A percentile compares a stretch with the other conserved stretches of the same genome.
Evolutionary conservation across 2,888 invertebrate species (phyloP).

Genomic region (Metallyticus violacea): DNA sequence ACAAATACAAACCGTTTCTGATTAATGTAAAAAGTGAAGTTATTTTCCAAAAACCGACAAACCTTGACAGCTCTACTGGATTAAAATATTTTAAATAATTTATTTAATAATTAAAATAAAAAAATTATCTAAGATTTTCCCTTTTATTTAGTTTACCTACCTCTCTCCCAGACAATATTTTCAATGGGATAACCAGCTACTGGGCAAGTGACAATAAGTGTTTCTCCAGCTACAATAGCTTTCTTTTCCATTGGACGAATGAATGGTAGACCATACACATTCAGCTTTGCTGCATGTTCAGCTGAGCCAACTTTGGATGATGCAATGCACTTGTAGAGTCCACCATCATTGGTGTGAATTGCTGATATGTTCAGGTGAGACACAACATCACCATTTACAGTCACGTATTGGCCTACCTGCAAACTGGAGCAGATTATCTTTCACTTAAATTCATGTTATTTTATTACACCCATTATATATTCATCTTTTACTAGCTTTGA

Average conservation of each 20-base stretch:
- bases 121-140: not conserved
- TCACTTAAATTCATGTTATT: slow-evolving; percentile 19
- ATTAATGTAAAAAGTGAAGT: too few species aligned
- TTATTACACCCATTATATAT: too few species aligned
- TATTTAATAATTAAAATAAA: too few species aligned
- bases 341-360: slow-evolving; percentile 89
- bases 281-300: slow-evolving; percentile 80
- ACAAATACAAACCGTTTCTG: too few species aligned
- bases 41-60: too few species aligned
- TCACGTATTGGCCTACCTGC: slow-evolving; percentile 46
- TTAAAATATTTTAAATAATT: too few species aligned
- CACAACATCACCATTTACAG: slow-evolving; percentile 67
- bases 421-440: slow-evolving; percentile 36
- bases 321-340: slow-evolving; percentile 85
- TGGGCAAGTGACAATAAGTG: slow-evolving; percentile 84
- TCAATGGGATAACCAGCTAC: slow-evolving; percentile 95
- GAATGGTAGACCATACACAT: slow-evolving; percentile 87
- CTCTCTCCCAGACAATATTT: slow-evolving; percentile 92
- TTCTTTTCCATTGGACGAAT: slow-evolving; percentile 91
- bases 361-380: slow-evolving; percentile 88
- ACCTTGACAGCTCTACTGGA: too few species aligned
- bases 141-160: slow-evolving; percentile 47
- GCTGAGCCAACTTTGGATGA: slow-evolving; percentile 72
- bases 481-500: too few species aligned
- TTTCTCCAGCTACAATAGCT: slow-evolving; percentile 88